Evolutionary conservation across 2,113 vertebrate species (phyloP).

Genomic region (Equus przewalskii): DNA sequence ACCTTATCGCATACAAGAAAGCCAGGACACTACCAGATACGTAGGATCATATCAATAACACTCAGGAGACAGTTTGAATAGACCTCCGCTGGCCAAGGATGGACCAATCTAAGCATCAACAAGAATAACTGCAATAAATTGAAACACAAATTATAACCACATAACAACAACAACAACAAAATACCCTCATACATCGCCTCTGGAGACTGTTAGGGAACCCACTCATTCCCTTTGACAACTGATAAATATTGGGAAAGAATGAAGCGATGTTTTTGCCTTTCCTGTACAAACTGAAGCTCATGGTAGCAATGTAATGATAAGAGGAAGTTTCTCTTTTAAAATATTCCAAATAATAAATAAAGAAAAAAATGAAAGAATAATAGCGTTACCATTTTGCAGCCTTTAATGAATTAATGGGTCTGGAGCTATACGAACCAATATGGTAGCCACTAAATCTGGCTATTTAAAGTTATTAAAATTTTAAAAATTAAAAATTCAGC

Average conservation of each 20-base stretch:
- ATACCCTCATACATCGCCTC: not conserved
- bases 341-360: not conserved
- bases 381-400: not conserved
- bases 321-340: constrained; percentile 24
- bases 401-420: not conserved
- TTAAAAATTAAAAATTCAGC: not conserved
- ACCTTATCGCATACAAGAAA: not conserved
- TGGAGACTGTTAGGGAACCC: not conserved
- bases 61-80: not conserved
- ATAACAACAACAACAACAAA: not conserved
- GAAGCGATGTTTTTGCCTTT: not conserved
- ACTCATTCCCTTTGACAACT: not conserved
- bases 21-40: not conserved
- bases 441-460: not conserved
- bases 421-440: not conserved
- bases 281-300: not conserved
- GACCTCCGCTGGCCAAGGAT: not conserved
- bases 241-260: not conserved
- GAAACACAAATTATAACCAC: not conserved
- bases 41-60: not conserved
- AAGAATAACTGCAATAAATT: not conserved
- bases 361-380: constrained; percentile 8
- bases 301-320: not conserved
- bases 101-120: not conserved
- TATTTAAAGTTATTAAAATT: not conserved